Percentiles rank a stretch among this genome's conserved stretches.
Evolutionary conservation across 2,888 invertebrate genomes (phyloP).

Genomic region (Nephrotoma flavescens): DNA sequence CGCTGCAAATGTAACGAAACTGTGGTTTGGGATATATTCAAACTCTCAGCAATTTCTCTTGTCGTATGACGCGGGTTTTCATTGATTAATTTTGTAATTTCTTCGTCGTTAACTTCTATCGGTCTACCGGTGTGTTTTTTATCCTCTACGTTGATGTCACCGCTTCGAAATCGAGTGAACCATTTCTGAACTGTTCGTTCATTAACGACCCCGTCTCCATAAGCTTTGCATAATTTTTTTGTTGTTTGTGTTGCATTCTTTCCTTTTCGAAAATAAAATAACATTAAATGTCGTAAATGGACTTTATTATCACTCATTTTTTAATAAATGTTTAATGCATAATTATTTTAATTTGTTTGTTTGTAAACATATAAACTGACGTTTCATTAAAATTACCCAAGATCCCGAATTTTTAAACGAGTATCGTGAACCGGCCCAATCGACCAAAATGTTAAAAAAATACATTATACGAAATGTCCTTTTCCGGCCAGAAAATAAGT

Average conservation of each 20-base stretch:
- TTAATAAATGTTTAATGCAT: not conserved
- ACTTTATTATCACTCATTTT: conserved; percentile 10
- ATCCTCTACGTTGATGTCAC: not conserved
- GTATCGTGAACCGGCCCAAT: too few relatives aligned
- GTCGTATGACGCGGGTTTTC: not conserved
- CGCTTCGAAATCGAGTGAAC: not conserved
- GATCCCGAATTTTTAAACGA: not conserved
- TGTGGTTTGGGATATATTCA: not conserved
- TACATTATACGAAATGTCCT: too few relatives aligned
- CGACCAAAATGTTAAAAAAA: too few relatives aligned
- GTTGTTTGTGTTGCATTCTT: not conserved
- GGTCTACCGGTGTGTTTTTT: not conserved
- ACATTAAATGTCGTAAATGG: not conserved
- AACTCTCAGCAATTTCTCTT: not conserved
- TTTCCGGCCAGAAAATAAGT: too few relatives aligned
- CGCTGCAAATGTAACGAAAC: not conserved
- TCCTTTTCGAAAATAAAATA: not conserved
- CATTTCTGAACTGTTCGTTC: not conserved
- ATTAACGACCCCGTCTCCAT: not conserved
- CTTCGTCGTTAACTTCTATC: not conserved
- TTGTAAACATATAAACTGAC: not conserved
- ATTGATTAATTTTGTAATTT: not conserved
- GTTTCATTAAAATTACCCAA: not conserved
- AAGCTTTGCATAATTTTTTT: not conserved
- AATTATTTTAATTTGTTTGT: not conserved